A percentile compares a stretch with the other conserved stretches of the same genome.
These are phyloP conservation scores for Trididemnum nubilum DNA, from an alignment of 23 tunicate species.

Conservation along the genomic window DNA sequence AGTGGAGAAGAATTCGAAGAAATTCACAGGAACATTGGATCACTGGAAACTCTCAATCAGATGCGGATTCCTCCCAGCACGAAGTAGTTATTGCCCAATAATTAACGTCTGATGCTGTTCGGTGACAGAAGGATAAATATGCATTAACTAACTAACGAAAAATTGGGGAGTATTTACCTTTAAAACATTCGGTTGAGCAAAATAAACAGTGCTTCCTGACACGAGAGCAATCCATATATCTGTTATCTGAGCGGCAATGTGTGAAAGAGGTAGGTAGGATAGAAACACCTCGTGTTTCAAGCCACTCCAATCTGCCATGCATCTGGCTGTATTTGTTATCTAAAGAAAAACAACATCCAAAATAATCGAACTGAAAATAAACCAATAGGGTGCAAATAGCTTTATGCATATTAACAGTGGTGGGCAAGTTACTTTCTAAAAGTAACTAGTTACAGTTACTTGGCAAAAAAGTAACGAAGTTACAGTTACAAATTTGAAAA, in stretches of 20 bases:
- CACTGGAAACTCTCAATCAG: no score
- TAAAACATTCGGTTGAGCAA: conserved; percentile 44
- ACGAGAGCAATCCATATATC: conserved; percentile 44
- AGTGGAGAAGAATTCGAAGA: no score
- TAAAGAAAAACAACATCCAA: conserved; percentile 12
- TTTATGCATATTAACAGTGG: background rate
- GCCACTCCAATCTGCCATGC: conserved; percentile 12
- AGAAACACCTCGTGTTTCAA: conserved; percentile 34
- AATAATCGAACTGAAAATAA: background rate
- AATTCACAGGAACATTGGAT: no score
- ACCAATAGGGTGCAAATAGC: background rate
- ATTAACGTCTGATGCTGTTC: no score
- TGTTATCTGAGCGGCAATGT: conserved; percentile 48
- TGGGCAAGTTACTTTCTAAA: no score
- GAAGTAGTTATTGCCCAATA: no score
- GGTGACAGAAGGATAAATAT: no score
- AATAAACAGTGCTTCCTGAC: conserved; percentile 47
- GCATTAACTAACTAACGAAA: no score
- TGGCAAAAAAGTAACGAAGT: no score
- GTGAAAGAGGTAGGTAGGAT: conserved; percentile 64
- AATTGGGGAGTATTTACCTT: conserved; percentile 51
- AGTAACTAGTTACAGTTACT: no score
- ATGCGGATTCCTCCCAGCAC: no score
- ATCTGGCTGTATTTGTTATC: conserved; percentile 51
- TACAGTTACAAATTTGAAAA: no score